These are phyloP conservation scores for Lepidurus arcticus DNA, from an alignment of 1,140 invertebrate species.

Conservation along the genomic window DNA sequence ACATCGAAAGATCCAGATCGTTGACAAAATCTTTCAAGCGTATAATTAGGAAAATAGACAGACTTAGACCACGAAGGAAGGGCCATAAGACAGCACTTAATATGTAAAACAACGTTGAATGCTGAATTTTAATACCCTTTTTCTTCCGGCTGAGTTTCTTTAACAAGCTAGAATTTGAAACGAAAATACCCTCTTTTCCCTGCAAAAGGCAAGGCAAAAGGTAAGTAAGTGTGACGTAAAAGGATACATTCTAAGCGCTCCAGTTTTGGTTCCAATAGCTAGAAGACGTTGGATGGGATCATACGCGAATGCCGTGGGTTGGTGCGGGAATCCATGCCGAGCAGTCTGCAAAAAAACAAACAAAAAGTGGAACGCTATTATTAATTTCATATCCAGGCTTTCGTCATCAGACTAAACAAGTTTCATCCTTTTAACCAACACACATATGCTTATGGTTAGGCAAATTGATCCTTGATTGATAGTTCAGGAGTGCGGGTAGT, in stretches of 20 bases:
- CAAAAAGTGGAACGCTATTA: constrained; percentile 40
- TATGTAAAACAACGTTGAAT: too few species aligned
- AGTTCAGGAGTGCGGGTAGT: too few species aligned
- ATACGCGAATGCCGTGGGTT: constrained; percentile 92
- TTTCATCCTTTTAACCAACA: background rate
- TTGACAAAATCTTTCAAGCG: background rate
- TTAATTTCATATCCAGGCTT: background rate
- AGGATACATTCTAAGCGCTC: constrained; percentile 95
- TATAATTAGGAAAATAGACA: background rate
- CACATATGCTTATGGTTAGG: background rate
- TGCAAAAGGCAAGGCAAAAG: background rate
- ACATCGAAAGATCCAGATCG: background rate
- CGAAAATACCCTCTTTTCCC: too few species aligned
- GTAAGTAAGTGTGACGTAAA: constrained; percentile 44
- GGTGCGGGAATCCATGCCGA: constrained; percentile 96
- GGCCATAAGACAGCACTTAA: too few species aligned
- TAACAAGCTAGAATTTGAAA: too few species aligned
- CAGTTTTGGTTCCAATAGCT: constrained; percentile 92
- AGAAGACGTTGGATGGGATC: constrained; percentile 95
- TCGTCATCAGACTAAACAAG: background rate
- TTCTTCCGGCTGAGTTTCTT: too few species aligned
- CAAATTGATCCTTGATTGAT: too few species aligned
- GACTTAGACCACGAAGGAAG: background rate
- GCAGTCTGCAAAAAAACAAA: constrained; percentile 75
- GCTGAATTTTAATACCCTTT: too few species aligned